phyloP scores from a whole-genome alignment of 1,140 invertebrate species.

The Parapsyche elsis region DNA sequence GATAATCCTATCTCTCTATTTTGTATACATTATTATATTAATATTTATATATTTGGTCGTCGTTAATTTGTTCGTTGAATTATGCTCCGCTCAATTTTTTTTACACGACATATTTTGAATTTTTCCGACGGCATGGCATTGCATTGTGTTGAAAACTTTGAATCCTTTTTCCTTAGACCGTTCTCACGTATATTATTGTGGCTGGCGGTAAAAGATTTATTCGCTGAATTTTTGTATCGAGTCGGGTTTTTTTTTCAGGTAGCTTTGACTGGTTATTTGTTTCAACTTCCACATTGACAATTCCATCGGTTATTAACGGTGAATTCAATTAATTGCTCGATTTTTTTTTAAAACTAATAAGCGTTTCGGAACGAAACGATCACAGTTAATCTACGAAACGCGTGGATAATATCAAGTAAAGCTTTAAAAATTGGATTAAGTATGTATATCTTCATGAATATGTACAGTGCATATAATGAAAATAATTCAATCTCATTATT shows the following conservation, averaged over 20 bases:
- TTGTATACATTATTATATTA: not conserved
- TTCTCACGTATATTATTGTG: constrained; percentile 21
- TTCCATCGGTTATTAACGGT: not conserved
- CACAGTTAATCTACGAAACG: not conserved
- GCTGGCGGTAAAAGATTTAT: not conserved
- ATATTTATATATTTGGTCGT: not conserved
- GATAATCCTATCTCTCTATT: constrained; percentile 1
- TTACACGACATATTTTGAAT: too few relatives aligned
- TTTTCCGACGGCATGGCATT: not conserved
- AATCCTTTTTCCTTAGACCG: not conserved
- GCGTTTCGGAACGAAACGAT: not conserved
- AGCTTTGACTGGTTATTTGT: not conserved
- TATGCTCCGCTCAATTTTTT: too few relatives aligned
- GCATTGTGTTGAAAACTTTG: not conserved
- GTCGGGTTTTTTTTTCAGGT: constrained; percentile 13
- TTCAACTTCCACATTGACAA: too few relatives aligned
- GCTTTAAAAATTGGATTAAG: too few relatives aligned
- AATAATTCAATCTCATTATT: too few relatives aligned
- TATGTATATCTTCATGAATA: too few relatives aligned
- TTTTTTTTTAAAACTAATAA: not conserved
- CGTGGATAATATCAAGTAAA: not conserved
- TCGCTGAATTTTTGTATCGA: constrained; percentile 4
- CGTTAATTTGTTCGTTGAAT: not conserved
- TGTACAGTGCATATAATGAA: too few relatives aligned
- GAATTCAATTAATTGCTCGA: not conserved